phyloP scores from a whole-genome alignment of 2,888 invertebrate genomes.

The Xanthia togata region DNA sequence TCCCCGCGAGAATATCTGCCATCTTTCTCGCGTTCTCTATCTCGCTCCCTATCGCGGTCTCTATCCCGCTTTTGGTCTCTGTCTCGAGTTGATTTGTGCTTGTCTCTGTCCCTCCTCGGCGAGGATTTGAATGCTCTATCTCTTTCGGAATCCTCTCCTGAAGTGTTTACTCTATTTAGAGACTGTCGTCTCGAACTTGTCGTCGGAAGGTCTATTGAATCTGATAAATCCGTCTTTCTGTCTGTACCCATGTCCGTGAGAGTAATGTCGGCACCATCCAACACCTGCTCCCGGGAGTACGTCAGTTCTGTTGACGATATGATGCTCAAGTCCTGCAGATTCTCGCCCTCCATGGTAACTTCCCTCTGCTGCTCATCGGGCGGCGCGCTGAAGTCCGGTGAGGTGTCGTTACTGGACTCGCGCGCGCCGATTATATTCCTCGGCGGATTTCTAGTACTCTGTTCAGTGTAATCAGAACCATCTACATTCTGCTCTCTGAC shows the following conservation, averaged over 20 bases:
- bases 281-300: constrained; percentile 86
- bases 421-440: constrained; percentile 78
- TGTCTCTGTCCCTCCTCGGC: constrained; percentile 82
- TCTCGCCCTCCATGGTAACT: constrained; percentile 91
- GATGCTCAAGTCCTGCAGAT: constrained; percentile 86
- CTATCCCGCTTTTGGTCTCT: constrained; percentile 75
- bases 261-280: constrained; percentile 86
- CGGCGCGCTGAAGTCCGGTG: constrained; percentile 75
- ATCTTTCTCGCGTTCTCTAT: constrained; percentile 78
- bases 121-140: constrained; percentile 82
- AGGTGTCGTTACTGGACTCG: constrained; percentile 71
- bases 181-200: constrained; percentile 80
- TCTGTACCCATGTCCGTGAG: constrained; percentile 72
- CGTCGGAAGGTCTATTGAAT: constrained; percentile 78
- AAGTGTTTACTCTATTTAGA: constrained; percentile 79
- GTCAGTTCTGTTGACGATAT: constrained; percentile 81
- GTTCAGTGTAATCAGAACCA: constrained; percentile 86
- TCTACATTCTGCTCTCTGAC: constrained; percentile 86
- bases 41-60: constrained; percentile 72
- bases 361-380: constrained; percentile 87
- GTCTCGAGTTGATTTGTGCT: constrained; percentile 77
- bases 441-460: constrained; percentile 74
- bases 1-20: constrained; percentile 81
- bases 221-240: constrained; percentile 77
- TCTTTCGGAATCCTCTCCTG: constrained; percentile 86